Evolutionary conservation across 2,113 vertebrate species (phyloP), one percentile per base, ranked within the genome.

Genomic region (Phaetusa simplex): DNA sequence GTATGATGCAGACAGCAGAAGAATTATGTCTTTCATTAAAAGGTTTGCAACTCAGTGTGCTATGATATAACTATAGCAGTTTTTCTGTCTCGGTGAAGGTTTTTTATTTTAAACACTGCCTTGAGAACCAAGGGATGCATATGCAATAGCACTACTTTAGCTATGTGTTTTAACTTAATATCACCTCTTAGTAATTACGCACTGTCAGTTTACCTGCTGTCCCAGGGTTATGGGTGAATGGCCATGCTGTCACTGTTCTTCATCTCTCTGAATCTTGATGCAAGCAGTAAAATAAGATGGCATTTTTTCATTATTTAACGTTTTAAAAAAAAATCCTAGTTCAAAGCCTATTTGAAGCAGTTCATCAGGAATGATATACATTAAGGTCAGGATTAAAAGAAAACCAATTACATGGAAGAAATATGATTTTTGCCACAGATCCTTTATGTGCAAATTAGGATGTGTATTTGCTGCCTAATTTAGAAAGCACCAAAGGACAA

Each of bases 1-100:
- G 97, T 96, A 96, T 97, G 97, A 98, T 97, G 92, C 90, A 96
- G 98, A 98, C 98, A 97, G 95, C 80, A 69, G 83, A 98, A 98
- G 98, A 98, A 97, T 98, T 98, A 98, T 97, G 93, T 97, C 97
- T 98, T 98, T 98, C 98, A 98, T 98, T 98, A 98, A 98, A 98
- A 98, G 97, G 97, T 97, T 98, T 96, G 97, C 97, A 98, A 97
- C 97, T 98, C 97, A 92, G 94, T 97, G 96, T 97, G 98, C 96
- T 96, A 81, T 96, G 98, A 97, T 98, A 97, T 97, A 98, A 97
- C 96, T 96, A 96, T 82, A 94, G 97, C 96, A 97, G 96, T 98
- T 98, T 98, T 98, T 96, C 98, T 98, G 98, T 98, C 98, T 96
- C 86, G 36, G 81, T 92, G 97, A 97, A 90, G 84, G 88, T 97